These are phyloP conservation scores for Neodiprion virginianus DNA, from an alignment of 1,140 invertebrate species.

Conservation along the genomic window DNA sequence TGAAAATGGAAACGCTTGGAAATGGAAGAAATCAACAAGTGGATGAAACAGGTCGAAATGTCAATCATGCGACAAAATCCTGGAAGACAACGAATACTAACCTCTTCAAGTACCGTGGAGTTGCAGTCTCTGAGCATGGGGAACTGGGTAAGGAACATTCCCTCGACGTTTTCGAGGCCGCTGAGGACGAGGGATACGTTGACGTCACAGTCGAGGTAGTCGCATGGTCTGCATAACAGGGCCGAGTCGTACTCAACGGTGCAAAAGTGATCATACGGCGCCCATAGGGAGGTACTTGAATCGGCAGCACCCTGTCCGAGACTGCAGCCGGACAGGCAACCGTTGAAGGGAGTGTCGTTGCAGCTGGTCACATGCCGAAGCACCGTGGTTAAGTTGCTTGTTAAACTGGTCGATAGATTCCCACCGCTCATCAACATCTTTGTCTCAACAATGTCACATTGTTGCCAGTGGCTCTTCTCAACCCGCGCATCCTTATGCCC, in stretches of 20 bases:
- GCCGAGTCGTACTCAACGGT: conserved; percentile 19
- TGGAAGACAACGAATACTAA: not conserved
- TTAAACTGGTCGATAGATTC: not conserved
- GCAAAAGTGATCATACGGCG: not conserved
- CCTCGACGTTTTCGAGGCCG: conserved; percentile 42
- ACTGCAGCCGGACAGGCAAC: not conserved
- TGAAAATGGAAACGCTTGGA: too few species aligned
- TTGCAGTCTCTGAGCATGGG: conserved; percentile 39
- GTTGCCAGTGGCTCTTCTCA: too few species aligned
- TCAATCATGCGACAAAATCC: too few species aligned
- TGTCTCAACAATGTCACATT: too few species aligned
- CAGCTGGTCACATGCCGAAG: not conserved
- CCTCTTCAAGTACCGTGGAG: conserved; percentile 31
- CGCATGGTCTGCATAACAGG: conserved; percentile 42
- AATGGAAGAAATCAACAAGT: too few species aligned
- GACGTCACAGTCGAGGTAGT: conserved; percentile 37
- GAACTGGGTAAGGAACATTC: conserved; percentile 43
- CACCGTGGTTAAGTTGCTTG: not conserved
- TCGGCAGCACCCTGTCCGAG: not conserved
- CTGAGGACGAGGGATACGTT: conserved; percentile 44
- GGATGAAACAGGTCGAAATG: too few species aligned
- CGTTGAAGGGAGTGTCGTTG: not conserved
- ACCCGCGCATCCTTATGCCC: too few species aligned
- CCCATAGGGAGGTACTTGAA: too few species aligned
- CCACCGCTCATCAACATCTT: not conserved